Evolutionary conservation across 2,888 invertebrate genomes (phyloP), one percentile per base, ranked within the genome.

Genomic region (Achlya flavicornis): DNA sequence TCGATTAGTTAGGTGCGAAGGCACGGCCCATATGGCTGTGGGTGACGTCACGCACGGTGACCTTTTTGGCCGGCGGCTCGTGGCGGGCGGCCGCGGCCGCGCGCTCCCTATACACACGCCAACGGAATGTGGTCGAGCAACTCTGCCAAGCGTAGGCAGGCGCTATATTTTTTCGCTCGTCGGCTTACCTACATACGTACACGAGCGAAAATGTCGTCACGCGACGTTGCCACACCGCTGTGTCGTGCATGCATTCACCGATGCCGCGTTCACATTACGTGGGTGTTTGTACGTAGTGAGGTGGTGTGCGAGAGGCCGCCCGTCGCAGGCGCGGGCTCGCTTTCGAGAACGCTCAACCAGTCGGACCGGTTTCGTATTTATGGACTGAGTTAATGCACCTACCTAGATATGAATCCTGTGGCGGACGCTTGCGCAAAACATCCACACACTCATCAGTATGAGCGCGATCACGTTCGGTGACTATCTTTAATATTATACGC

Each of bases 141-240:
- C 90, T 92, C 86, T 90, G 92, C 92, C 92, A 90, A 92, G 91
- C 93, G 91, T 91, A 90, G 93, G 91, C 89, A 88, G 91, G 88
- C 89, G 87, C 85, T 90, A 86, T 91, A 91, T 91, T 92, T 92
- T 92, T 92, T 92, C 90, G 90, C 89, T 85, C 81, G 87, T 76
- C 87, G 87, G 86, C 89, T 89, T 89, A 90, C 90, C 90, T 91
- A 92, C 89, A 89, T 90, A 91, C 92, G 89, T 91, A 91, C 88
- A 88, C 90, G 88, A 91, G 93, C 94, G 92, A 94, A 94, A 93
- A 94, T 94, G 94, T 94, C 94, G 94, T 94, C 94, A 94, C 91
- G 92, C 94, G 91, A 89, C 91, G 94, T 94, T 94, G 94, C 94
- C 94, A 88, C 86, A 83, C 90, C 89, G 91, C 75, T 75, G 74